Base-by-base conservation (phyloP, 37 sponge, comb jelly and placozoan species). In the Spongilla lacustris region DNA sequence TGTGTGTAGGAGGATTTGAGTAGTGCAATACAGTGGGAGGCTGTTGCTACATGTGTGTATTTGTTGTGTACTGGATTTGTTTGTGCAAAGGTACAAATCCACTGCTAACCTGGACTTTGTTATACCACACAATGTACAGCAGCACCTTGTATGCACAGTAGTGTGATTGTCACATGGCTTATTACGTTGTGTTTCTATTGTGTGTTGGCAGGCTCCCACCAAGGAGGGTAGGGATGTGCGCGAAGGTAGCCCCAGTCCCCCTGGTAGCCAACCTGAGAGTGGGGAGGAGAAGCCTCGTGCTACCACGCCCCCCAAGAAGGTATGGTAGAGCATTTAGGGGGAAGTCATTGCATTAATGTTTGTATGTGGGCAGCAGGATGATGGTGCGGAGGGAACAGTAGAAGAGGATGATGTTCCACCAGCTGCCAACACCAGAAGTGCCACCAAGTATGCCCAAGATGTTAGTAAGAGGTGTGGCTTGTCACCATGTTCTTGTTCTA, bases 191-290 rank as follows among this genome's bases (percentile, higher is more conserved):
- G 32, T 73, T 14, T 33, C 23, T 33, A 38, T 76, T 17, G n/a
- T 50, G 11, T 0, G 13, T 66, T 50, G 13, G 48, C 67, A 66
- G 67, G 80, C 30, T 34, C 31, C 80, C 80, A n/a, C 32, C 27
- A 68, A 80, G 67, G 67, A 33, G 31, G 9, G 29, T 19, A 8
- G 67, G 68, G 67, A 66, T 34, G 33, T 33, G 32, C 67, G 67
- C 23, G 80, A 80, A 66, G 33, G 80, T 69, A 80, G 67, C 19
- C 58, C 58, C 21, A 58, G 58, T 58, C 58, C 58, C 11, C 19
- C 58, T 17, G 58, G 58, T 1, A 58, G 58, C 19, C 58, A 58
- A 58, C 58, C 58, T 1, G 58, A 58, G 58, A 58, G 58, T 58
- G 58, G 19, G 58, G 58, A 17, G 58, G 58, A 58, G 58, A 17